Evolutionary conservation across 2,797 vertebrate genomes (phyloP), one percentile per base, ranked within the genome.

Genomic region (Xenops minutus): DNA sequence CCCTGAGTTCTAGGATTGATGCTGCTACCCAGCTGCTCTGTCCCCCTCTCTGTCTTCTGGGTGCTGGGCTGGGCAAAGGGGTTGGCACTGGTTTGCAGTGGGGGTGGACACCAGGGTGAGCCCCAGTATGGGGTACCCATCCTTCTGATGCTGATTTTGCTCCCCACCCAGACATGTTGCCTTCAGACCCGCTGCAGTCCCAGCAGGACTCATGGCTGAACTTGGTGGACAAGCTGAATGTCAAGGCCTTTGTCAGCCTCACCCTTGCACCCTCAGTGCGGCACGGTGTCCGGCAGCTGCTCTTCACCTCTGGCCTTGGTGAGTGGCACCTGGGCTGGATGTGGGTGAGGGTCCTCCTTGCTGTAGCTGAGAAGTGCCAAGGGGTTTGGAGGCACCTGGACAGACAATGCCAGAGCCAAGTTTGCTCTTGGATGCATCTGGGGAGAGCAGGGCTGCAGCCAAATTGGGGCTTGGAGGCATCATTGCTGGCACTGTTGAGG

Each of bases 251-350:
- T 1, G 98, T 99, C 92, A 99, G 99, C 97, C 97, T 99, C 92
- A 99, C 99, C 0, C 94, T 99, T 37, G 98, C 99, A 0, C 96
- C 98, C 89, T 99, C 99, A 0, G 98, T 99, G 44, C 97, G 98
- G 46, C 98, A 98, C 0, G 99, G 99, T 2, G 98, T 99, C 44
- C 99, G 99, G 37, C 99, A 99, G 94, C 98, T 99, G 48, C 98
- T 99, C 96, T 99, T 99, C 98, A 99, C 99, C 95, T 99, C 99
- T 14, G 99, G 99, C 87, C 98, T 99, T 9, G 99, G 99, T 99
- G 96, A 98, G 98, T 97, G 32, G 9, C 4, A 1, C 23, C 26
- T 0, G 2, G 14, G 56, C 23, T 63, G 34, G 61, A 32, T 5
- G 23, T 0, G 7, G 48, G 18, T 44, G 36, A 64, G 16, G 27